phyloP scores from a whole-genome alignment of 2,797 vertebrate species.

The Molossus molossus region DNA sequence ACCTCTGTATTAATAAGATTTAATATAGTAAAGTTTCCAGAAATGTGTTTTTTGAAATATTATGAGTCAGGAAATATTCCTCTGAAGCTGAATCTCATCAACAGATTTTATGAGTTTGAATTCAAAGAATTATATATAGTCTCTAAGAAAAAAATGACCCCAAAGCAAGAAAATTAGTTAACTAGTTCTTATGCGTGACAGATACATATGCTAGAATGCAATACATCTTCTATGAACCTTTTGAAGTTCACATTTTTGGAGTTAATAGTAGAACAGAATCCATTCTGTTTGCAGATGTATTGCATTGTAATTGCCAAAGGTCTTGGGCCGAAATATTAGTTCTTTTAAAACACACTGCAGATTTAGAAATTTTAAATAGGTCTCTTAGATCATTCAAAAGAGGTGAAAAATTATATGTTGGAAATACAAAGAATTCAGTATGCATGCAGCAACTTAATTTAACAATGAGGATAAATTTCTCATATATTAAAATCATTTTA shows the following conservation, averaged over 20 bases:
- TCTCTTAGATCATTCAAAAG: slow-evolving; percentile 63
- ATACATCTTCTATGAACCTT: slow-evolving; percentile 78
- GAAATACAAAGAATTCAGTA: slow-evolving; percentile 70
- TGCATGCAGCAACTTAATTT: slow-evolving; percentile 39
- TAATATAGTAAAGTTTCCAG: slow-evolving; percentile 90
- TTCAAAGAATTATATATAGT: slow-evolving; percentile 86
- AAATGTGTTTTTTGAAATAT: slow-evolving; percentile 92
- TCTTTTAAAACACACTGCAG: slow-evolving; percentile 73
- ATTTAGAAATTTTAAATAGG: slow-evolving; percentile 70
- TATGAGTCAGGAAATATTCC: slow-evolving; percentile 89
- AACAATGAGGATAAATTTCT: slow-evolving; percentile 49
- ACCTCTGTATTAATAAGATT: slow-evolving; percentile 91
- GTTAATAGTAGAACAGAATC: slow-evolving; percentile 79
- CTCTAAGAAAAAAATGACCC: slow-evolving; percentile 76
- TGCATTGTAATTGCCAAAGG: slow-evolving; percentile 75
- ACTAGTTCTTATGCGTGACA: slow-evolving; percentile 82
- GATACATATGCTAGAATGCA: slow-evolving; percentile 70
- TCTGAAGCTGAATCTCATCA: slow-evolving; percentile 90
- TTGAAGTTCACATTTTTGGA: slow-evolving; percentile 83
- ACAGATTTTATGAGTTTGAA: slow-evolving; percentile 88
- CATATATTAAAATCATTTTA: slow-evolving; percentile 60
- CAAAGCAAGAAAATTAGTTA: slow-evolving; percentile 85
- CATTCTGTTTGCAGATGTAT: slow-evolving; percentile 78
- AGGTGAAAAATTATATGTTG: slow-evolving; percentile 65
- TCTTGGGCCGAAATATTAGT: slow-evolving; percentile 78